Evolutionary conservation across 2,888 invertebrate genomes (phyloP).

Genomic region (Nezara viridula): DNA sequence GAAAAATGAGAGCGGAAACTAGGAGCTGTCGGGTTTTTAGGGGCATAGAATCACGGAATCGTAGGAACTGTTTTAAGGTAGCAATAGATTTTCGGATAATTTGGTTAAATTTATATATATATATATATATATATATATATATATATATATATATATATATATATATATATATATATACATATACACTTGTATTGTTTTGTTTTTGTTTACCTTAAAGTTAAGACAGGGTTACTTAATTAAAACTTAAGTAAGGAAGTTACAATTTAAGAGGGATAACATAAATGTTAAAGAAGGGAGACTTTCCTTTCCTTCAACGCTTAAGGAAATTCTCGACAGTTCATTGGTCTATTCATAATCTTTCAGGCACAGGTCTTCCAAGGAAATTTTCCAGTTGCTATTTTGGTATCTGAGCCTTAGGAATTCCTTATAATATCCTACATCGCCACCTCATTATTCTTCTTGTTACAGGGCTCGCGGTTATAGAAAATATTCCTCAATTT

Average conservation of each 20-base stretch:
- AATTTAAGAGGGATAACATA: not conserved
- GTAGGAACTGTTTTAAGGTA: too few relatives aligned
- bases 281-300: not conserved
- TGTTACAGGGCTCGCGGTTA: not conserved
- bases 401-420: not conserved
- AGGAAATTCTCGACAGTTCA: not conserved
- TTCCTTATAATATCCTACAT: not conserved
- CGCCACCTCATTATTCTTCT: not conserved
- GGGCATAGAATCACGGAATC: too few relatives aligned
- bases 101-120: too few relatives aligned
- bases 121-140: too few relatives aligned
- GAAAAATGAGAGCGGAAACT: too few relatives aligned
- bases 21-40: too few relatives aligned
- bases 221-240: not conserved
- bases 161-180: too few relatives aligned
- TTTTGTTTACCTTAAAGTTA: not conserved
- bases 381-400: conserved; percentile 7
- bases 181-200: not conserved
- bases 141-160: too few relatives aligned
- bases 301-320: not conserved
- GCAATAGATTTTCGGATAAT: too few relatives aligned
- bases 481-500: not conserved
- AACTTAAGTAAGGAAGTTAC: not conserved
- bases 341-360: conserved; percentile 20
- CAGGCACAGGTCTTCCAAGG: not conserved